Base-by-base conservation (phyloP, 2,888 invertebrate genomes). In the Polietes domitor region DNA sequence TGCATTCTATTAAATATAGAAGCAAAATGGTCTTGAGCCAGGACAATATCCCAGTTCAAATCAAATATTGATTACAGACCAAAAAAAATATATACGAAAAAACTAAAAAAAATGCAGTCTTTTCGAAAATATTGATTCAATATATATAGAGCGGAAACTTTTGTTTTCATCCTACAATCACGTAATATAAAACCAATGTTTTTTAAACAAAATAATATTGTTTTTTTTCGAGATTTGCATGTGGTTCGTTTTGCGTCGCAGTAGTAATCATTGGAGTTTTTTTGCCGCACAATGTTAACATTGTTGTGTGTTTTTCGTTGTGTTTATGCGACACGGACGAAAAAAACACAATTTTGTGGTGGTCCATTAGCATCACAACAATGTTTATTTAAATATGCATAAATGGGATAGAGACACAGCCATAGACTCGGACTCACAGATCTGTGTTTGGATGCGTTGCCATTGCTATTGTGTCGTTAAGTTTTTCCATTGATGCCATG, bases 291-390 rank as follows among this genome's bases (percentile, higher is more conserved):
- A 32, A 26, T 61, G 47, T 21, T 28, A 68, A 55, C 41, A 68
- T 37, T 53, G 21, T 47, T 50, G 50, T 61, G 50, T 63, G 15
- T 72, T 28, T 50, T 75, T 26, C 3, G 24, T 74, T 28, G n/a
- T 61, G 61, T 61, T 47, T 47, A n/a, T 15, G 5, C 47, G 32
- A 41, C 41, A 7, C 9, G 26, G 32, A 76, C 53, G 32, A 24
- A 19, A 63, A 43, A 47, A 75, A 37, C 43, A 68, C 58, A 70
- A 75, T 41, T 50, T 71, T 80, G 28, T 75, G 58, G 50, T 80
- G 80, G 70, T 75, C 74, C 68, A 58, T 70, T 80, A 47, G 58
- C 28, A 32, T n/a, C 47, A 12, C 61, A 70, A 61, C 21, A 70
- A 75, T 75, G 47, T 63, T 75, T 70, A 80, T n/a, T 68, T 32